These are phyloP conservation scores for Etheostoma perlongum DNA, from an alignment of 2,797 vertebrate species.

Conservation along the genomic window DNA sequence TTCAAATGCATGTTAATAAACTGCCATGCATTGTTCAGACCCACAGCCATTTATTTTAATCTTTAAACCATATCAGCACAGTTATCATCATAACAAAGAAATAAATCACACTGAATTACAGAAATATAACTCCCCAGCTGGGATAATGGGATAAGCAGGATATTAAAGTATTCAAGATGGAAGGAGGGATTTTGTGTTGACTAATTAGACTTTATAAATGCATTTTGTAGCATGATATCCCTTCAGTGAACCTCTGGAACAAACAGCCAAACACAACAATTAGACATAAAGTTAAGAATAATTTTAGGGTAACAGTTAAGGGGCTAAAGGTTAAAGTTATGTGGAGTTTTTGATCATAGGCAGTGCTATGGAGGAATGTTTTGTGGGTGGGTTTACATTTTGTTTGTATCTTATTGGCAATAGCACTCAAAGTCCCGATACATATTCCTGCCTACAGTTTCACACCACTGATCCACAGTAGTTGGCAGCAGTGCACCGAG, in stretches of 20 bases:
- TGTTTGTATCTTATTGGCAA: constrained; percentile 2
- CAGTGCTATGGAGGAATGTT: neutral
- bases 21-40: constrained; percentile 2
- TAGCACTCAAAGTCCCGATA: neutral
- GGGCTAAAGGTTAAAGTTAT: neutral
- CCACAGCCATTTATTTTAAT: neutral
- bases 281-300: neutral
- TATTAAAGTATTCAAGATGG: neutral
- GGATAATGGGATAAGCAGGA: neutral
- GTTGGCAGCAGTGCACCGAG: neutral
- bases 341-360: neutral
- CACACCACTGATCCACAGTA: neutral
- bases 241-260: neutral
- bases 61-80: neutral
- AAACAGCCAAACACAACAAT: neutral
- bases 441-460: neutral
- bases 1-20: constrained; percentile 1
- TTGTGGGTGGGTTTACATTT: neutral
- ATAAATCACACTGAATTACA: neutral
- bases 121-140: neutral
- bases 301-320: neutral
- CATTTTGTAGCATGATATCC: neutral
- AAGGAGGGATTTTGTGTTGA: neutral
- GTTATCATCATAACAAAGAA: neutral
- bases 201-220: neutral